Evolutionary conservation across 2,888 invertebrate species (phyloP).

Genomic region (Hylaea fasciaria): DNA sequence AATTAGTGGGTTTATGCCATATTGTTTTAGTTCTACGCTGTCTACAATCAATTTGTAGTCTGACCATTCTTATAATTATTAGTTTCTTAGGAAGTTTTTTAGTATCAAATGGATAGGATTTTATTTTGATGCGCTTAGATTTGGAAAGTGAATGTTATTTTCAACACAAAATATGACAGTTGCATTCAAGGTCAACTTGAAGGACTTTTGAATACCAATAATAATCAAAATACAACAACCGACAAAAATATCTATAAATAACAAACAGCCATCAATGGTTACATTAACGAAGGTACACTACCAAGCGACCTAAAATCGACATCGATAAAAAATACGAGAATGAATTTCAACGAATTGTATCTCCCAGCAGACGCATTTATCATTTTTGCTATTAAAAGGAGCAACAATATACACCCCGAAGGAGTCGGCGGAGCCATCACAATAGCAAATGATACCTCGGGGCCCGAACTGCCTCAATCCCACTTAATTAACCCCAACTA

Average conservation of each 20-base stretch:
- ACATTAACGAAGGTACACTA: conserved; percentile 33
- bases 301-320: conserved; percentile 35
- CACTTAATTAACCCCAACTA: conserved; percentile 81
- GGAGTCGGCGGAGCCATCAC: conserved; percentile 78
- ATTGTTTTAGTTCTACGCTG: conserved; percentile 62
- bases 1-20: conserved; percentile 75
- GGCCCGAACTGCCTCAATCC: conserved; percentile 74
- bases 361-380: conserved; percentile 79
- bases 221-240: background rate
- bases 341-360: conserved; percentile 59
- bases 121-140: background rate
- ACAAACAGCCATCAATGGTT: conserved; percentile 24
- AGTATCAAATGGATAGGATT: background rate
- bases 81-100: conserved; percentile 5
- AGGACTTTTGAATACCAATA: no score
- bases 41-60: conserved; percentile 37
- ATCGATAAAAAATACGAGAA: conserved; percentile 47
- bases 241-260: conserved; percentile 17
- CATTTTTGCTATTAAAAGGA: conserved; percentile 82
- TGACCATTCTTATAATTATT: conserved; percentile 32
- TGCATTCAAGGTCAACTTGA: no score
- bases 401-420: conserved; percentile 79
- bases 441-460: conserved; percentile 82
- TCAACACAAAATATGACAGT: no score
- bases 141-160: no score